Evolutionary conservation across 2,888 invertebrate genomes (phyloP), one percentile per base, ranked within the genome.

Genomic region (Podabrus alpinus): DNA sequence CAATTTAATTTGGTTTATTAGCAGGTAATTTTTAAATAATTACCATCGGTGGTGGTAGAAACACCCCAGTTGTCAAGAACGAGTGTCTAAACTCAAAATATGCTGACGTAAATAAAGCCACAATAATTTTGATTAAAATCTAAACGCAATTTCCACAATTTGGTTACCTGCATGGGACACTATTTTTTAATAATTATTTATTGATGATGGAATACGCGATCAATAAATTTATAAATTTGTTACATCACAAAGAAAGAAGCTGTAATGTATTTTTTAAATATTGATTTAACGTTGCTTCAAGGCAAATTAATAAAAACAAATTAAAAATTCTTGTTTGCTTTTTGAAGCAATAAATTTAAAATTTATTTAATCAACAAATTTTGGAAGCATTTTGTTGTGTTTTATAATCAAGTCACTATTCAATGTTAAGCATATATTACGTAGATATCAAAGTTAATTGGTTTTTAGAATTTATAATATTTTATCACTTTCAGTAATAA

Each of bases 401-500:
- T 45, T 45, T 45, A 45, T 45, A 45, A 45, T 45, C 45, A 45
- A 45, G 45, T 45, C 45, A 45, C 45, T n/a, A 45, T 45, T 13
- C 45, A 45, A 45, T 45, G 45, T 45, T 45, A 9, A 45, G 45
- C 45, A 45, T 45, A 45, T n/a, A 45, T 45, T 45, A 45, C 45
- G 45, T 1, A 45, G 19, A 16, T 64, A 64, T 64, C 21, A 64
- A 64, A 64, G 21, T 64, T 64, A 64, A 64, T 64, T 21, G 62
- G 19, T 45, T 64, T 64, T 64, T 64, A 45, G 61, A 70, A 70
- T 72, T 72, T 67, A 73, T 71, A 68, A 71, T 62, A 64, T 68
- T 72, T 72, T 72, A 66, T 66, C 70, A 75, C 72, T 72, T 73
- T 72, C 15, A 67, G 67, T 68, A 59, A 67, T 67, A 75, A 75